Conservation (phyloP, 1,140 invertebrate species). For the Papilio polytes region DNA sequence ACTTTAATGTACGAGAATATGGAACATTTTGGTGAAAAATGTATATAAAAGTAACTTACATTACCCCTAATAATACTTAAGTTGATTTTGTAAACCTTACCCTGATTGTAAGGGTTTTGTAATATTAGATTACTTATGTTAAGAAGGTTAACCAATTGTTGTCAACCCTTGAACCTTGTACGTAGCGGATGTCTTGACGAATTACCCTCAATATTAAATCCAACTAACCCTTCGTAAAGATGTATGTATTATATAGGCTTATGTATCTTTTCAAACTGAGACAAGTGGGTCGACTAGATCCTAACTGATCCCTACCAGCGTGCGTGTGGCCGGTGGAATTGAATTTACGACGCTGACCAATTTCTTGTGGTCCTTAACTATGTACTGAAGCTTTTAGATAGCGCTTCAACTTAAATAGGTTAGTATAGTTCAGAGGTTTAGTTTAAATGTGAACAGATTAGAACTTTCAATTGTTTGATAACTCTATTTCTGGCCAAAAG, state of each 20-base stretch:
- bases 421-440: neutral
- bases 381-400: neutral
- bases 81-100: neutral
- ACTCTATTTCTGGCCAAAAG: no score
- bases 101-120: neutral
- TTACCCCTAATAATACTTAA: neutral
- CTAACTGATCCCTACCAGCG: neutral
- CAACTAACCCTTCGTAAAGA: conserved; percentile 7
- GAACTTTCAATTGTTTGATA: no score
- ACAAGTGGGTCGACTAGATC: neutral
- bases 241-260: neutral
- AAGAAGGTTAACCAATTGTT: neutral
- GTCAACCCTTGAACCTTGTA: neutral
- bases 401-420: neutral
- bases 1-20: no score
- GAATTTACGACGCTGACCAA: neutral
- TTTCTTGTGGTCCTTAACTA: neutral
- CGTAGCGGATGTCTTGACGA: neutral
- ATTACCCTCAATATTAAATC: neutral
- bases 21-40: no score
- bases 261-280: neutral
- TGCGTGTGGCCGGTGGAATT: neutral
- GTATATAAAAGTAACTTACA: no score
- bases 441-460: neutral
- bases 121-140: neutral